Percentiles rank a stretch among this genome's conserved stretches.
These are phyloP conservation scores for Sphaerodactylus townsendi DNA, from an alignment of 2,113 vertebrate genomes.

Conservation along the genomic window DNA sequence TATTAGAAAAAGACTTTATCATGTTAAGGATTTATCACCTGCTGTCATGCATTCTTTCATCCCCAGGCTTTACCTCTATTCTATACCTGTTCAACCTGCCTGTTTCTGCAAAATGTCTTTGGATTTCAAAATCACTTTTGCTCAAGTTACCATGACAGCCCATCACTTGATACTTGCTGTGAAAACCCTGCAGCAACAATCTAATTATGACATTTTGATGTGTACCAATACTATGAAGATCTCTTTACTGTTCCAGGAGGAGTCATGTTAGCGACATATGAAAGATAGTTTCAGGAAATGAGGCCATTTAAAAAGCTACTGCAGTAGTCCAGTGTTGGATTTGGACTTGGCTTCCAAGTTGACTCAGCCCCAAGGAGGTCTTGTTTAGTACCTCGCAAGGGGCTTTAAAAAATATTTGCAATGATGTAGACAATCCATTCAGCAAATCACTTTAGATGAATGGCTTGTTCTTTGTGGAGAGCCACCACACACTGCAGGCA, in stretches of 20 bases:
- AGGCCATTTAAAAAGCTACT: not conserved
- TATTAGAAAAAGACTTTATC: not conserved
- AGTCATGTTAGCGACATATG: not conserved
- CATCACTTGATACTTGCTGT: not conserved
- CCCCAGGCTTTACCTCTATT: not conserved
- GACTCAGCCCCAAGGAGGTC: not conserved
- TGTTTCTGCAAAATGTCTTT: not conserved
- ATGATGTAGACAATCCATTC: not conserved
- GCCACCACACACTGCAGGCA: not conserved
- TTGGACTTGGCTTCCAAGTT: not conserved
- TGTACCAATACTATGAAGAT: not conserved
- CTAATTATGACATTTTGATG: not conserved
- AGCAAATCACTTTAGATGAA: not conserved
- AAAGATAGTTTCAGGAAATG: not conserved
- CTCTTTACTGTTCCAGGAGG: not conserved
- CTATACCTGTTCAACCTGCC: not conserved
- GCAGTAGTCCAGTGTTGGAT: not conserved
- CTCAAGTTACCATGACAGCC: not conserved
- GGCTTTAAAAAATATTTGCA: not conserved
- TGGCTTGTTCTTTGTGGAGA: not conserved
- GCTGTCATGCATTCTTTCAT: not conserved
- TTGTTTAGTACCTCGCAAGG: not conserved
- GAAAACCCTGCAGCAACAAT: not conserved
- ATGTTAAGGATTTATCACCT: not conserved
- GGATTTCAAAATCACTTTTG: not conserved